These are phyloP conservation scores for Austrolebias charrua DNA, from an alignment of 2,797 vertebrate species.

Conservation along the genomic window DNA sequence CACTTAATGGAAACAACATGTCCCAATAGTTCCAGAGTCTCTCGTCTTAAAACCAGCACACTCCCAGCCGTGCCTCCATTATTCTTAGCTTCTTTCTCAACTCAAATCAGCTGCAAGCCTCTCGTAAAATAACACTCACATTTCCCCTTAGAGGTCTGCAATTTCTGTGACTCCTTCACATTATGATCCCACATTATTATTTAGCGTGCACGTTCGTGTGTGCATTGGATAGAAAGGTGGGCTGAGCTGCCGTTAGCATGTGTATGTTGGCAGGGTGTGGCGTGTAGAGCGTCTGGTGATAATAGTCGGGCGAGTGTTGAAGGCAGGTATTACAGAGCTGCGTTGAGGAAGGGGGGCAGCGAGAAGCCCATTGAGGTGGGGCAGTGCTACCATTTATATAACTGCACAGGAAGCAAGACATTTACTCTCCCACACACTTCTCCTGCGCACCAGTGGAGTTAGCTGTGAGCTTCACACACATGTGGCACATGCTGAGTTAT, in stretches of 20 bases:
- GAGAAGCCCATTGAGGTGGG: constrained; percentile 70
- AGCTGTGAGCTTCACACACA: constrained; percentile 40
- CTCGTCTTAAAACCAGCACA: constrained; percentile 51
- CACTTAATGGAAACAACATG: constrained; percentile 28
- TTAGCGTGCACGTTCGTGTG: constrained; percentile 60
- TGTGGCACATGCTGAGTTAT: constrained; percentile 48
- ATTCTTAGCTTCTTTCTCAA: constrained; percentile 55
- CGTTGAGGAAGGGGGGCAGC: constrained; percentile 37
- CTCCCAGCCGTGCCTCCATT: constrained; percentile 47
- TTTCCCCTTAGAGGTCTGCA: constrained; percentile 67
- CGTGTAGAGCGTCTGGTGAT: constrained; percentile 62
- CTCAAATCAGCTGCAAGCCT: constrained; percentile 60
- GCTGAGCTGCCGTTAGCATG: constrained; percentile 54
- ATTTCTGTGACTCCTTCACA: constrained; percentile 67
- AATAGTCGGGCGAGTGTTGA: constrained; percentile 71
- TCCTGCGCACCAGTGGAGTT: constrained; percentile 50
- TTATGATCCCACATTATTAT: constrained; percentile 74
- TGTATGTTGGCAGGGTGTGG: constrained; percentile 75
- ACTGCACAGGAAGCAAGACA: constrained; percentile 73
- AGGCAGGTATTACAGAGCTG: constrained; percentile 76
- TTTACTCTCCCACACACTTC: constrained; percentile 74
- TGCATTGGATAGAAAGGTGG: constrained; percentile 64
- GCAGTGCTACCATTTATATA: constrained; percentile 72
- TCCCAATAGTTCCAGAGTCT: constrained; percentile 39
- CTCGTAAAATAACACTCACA: constrained; percentile 76